Percentiles rank a stretch among this genome's conserved stretches.
Evolutionary conservation across 2,113 vertebrate species (phyloP).

Genomic region (Ciconia stormi): DNA sequence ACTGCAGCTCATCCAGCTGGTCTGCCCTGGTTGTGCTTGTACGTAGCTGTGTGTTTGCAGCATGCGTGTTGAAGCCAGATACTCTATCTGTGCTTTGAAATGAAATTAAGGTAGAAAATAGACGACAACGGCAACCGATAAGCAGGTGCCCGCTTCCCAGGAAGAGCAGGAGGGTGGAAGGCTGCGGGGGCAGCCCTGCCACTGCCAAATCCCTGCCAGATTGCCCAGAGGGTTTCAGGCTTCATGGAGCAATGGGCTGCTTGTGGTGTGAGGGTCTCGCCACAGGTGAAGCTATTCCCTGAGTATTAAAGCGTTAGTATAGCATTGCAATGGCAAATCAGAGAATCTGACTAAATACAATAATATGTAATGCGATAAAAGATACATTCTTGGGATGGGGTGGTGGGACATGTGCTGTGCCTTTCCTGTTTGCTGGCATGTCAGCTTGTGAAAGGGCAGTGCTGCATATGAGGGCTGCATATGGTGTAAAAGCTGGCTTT

Average conservation of each 20-base stretch:
- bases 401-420: neutral
- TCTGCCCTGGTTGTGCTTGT: neutral
- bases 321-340: neutral
- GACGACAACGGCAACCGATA: neutral
- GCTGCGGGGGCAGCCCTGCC: neutral
- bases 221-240: neutral
- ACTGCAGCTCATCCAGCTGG: fast-evolving
- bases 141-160: neutral
- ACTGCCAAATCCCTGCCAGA: neutral
- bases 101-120: neutral
- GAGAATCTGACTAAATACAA: neutral
- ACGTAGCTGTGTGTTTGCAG: neutral
- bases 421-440: neutral
- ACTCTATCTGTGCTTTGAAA: neutral
- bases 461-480: neutral
- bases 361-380: neutral
- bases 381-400: neutral
- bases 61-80: neutral
- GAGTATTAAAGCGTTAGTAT: neutral
- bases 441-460: neutral
- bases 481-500: neutral
- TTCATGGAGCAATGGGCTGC: neutral
- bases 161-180: neutral
- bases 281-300: neutral
- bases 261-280: neutral